Base-by-base conservation (phyloP, 2,888 invertebrate genomes). In the Psylliodes chrysocephalus region DNA sequence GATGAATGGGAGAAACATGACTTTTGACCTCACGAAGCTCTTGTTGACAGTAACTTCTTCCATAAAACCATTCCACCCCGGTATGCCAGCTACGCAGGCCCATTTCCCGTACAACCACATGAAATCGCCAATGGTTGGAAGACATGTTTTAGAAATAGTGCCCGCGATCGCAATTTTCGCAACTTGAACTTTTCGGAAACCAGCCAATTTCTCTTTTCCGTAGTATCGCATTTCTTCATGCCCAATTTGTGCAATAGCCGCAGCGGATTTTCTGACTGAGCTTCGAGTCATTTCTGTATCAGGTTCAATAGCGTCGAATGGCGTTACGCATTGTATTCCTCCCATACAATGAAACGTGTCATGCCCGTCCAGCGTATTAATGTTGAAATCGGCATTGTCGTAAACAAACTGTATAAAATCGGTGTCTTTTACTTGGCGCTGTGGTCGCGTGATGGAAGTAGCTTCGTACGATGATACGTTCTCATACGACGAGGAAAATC, bases 301-400 rank as follows among this genome's bases (percentile, higher is more conserved):
- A 12, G 44, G 44, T 5, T 1, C 1, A 1, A 18, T 18, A 18
- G 44, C 17, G n/a, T 44, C n/a, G 3, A 10, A 12, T 46, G 73
- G 74, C 42, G 71, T 74, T 25, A 74, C 68, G 49, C 61, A 57
- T 63, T 63, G 65, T 30, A 78, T 76, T 46, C 73, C 73, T 44
- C 75, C 75, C 75, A 75, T 75, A n/a, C 60, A 66, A 57, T 75
- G 76, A 54, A 76, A 71, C 35, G 76, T 77, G 66, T 69, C 67
- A 18, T 69, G 57, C 19, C 75, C 75, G 61, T 73, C 71, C 10
- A 54, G 7, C 8, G 53, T 53, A 14, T 53, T 19, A 8, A 42
- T 15, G 25, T 54, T 54, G 42, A 42, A 42, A 42, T 42, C 54
- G 8, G 54, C 54, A 25, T 54, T 54, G 10, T 54, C 54, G 17